Base-by-base conservation (phyloP, 2,888 invertebrate genomes). In the Epinotia bilunana region DNA sequence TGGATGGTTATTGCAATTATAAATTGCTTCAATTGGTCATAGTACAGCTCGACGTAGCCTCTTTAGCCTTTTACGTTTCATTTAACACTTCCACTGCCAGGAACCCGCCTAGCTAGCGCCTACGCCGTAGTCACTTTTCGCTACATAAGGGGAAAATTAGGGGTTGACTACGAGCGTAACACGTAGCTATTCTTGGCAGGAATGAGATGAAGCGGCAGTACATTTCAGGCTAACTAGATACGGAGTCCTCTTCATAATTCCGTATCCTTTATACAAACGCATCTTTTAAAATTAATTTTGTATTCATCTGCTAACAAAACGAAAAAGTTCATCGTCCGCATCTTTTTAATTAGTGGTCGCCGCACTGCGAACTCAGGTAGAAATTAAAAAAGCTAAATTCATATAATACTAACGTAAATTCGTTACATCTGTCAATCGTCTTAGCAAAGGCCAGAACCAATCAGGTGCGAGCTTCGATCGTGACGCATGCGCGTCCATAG, bases 401-500 rank as follows among this genome's bases (percentile, higher is more conserved):
- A 62, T 61, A 62, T 61, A 74, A 60, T 72, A 13, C 55, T 55
- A 71, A 57, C 64, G 64, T 60, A 64, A 86, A 84, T 85, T 83
- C 84, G 83, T 84, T 84, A 83, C 78, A 80, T 83, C 82, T 79
- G 84, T 83, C 82, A 86, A 84, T 85, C 83, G 82, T 82, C 81
- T 79, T 18, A 49, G 58, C 72, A 74, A 78, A 76, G 72, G 78
- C 77, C 78, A 80, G 61, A 18, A 79, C 92, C 91, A 92, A 91
- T 92, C 83, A 83, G 83, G 83, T 83, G 78, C 76, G 79, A 83
- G 86, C 77, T 80, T 76, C 65, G 67, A 39, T 23, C 69, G 77
- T 80, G 83, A 82, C 93, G 93, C 93, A 92, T 92, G 93, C 93
- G 93, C 88, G 89, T 76, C 80, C 86, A 91, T 90, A 88, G 91